phyloP scores from a whole-genome alignment of 1,140 invertebrate genomes.

The Plutomurus gul region DNA sequence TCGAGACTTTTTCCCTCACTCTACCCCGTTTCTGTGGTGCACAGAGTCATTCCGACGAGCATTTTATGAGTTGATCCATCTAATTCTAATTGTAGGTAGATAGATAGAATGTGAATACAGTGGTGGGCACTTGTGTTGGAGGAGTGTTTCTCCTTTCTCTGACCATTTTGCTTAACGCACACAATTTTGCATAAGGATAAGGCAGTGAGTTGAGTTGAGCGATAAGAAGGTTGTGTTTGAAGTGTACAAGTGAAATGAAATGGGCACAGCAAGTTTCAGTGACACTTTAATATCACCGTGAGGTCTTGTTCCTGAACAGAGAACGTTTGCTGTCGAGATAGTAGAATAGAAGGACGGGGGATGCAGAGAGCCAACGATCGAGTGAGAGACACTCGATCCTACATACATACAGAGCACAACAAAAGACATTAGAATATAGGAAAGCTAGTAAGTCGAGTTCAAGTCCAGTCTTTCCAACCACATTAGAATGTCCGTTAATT shows the following conservation, averaged over 20 bases:
- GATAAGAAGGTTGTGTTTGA: not conserved
- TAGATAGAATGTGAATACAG: too few relatives aligned
- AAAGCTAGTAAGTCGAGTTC: not conserved
- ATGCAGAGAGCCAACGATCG: too few relatives aligned
- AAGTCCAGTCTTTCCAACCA: constrained; percentile 17
- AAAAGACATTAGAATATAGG: not conserved
- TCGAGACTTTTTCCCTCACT: too few relatives aligned
- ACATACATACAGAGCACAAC: too few relatives aligned
- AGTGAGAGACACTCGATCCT: too few relatives aligned
- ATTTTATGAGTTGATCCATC: too few relatives aligned
- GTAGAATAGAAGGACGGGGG: too few relatives aligned
- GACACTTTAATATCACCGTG: constrained; percentile 19
- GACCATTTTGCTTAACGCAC: not conserved
- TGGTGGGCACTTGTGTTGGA: too few relatives aligned
- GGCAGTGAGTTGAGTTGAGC: not conserved
- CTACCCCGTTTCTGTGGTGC: too few relatives aligned
- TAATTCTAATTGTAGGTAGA: too few relatives aligned
- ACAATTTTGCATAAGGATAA: not conserved
- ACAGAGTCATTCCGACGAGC: too few relatives aligned
- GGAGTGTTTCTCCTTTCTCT: constrained; percentile 16
- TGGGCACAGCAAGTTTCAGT: constrained; percentile 13
- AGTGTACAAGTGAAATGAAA: constrained; percentile 30
- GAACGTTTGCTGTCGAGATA: too few relatives aligned
- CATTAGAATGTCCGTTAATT: constrained; percentile 44
- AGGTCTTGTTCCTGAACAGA: constrained; percentile 11